A percentile compares a stretch with the other conserved stretches of the same genome.
These are phyloP conservation scores for Neofelis nebulosa DNA, from an alignment of 2,113 vertebrate genomes.

Conservation along the genomic window DNA sequence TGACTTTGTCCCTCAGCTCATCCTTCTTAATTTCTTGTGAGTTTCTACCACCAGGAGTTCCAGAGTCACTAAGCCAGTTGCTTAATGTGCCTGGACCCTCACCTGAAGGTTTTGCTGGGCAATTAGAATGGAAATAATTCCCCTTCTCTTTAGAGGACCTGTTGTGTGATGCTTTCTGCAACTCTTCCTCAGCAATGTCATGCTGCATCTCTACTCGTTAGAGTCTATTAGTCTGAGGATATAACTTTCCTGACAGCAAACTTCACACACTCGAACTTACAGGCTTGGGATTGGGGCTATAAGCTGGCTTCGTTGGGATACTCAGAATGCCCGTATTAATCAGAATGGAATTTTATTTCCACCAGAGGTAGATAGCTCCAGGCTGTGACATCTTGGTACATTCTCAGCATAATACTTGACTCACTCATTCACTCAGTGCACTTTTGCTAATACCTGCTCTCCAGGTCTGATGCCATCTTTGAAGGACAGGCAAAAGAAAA, in stretches of 20 bases:
- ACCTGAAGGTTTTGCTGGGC: neutral
- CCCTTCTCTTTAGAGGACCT: neutral
- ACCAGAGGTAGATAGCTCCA: neutral
- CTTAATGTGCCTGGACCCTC: neutral
- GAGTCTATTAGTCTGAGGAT: constrained; percentile 1
- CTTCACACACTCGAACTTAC: constrained; percentile 11
- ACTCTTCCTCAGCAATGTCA: constrained; percentile 45
- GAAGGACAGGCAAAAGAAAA: neutral
- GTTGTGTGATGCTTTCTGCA: neutral
- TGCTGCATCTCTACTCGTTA: constrained; percentile 35
- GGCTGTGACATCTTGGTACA: neutral
- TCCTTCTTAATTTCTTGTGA: constrained; percentile 38
- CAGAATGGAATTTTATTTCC: constrained; percentile 31
- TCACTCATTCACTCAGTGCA: neutral
- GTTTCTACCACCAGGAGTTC: neutral
- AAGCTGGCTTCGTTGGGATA: neutral
- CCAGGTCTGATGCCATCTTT: neutral
- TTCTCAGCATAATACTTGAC: neutral
- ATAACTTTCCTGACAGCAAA: constrained; percentile 51
- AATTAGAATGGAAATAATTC: constrained; percentile 66
- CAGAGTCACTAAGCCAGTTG: constrained; percentile 11
- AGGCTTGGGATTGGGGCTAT: neutral
- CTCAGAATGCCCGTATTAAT: neutral
- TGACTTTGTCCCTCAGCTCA: neutral
- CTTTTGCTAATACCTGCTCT: neutral